phyloP scores from a whole-genome alignment of 64 coral and sea anemone species.

The Acropora yongei region DNA sequence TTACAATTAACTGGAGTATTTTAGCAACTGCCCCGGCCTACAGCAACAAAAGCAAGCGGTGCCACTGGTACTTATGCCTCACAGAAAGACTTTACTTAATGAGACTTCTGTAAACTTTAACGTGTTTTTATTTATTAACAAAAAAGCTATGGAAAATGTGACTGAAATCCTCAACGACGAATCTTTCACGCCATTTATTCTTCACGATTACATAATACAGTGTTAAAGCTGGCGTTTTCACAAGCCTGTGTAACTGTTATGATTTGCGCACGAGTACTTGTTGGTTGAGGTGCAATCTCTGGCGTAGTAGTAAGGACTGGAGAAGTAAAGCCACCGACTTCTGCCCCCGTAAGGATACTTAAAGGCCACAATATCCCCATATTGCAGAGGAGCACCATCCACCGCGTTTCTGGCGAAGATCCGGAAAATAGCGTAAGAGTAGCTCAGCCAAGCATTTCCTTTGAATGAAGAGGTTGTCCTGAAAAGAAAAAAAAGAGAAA shows the following conservation, averaged over 20 bases:
- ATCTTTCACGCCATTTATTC: no score
- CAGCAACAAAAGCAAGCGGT: no score
- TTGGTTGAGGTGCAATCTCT: neutral
- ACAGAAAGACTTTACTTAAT: no score
- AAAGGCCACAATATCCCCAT: slow-evolving; percentile 64
- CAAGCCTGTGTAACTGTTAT: slow-evolving; percentile 29
- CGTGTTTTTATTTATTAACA: no score
- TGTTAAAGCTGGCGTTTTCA: no score
- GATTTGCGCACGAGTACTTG: slow-evolving; percentile 38
- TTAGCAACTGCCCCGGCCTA: no score
- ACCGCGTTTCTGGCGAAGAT: slow-evolving; percentile 65
- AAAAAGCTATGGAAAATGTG: neutral
- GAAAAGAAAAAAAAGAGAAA: neutral
- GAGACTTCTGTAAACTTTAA: no score
- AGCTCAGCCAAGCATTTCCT: slow-evolving; percentile 23
- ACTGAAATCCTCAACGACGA: neutral
- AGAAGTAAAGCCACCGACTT: slow-evolving; percentile 48
- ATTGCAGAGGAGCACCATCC: slow-evolving; percentile 73
- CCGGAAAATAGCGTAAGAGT: neutral
- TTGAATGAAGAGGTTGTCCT: neutral
- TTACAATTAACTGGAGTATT: no score
- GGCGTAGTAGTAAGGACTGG: slow-evolving; percentile 11
- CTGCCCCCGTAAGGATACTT: slow-evolving; percentile 21
- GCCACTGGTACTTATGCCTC: no score
- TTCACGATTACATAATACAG: no score